These are phyloP conservation scores for Ctenomys sociabilis DNA, from an alignment of 2,113 vertebrate genomes.

Conservation along the genomic window DNA sequence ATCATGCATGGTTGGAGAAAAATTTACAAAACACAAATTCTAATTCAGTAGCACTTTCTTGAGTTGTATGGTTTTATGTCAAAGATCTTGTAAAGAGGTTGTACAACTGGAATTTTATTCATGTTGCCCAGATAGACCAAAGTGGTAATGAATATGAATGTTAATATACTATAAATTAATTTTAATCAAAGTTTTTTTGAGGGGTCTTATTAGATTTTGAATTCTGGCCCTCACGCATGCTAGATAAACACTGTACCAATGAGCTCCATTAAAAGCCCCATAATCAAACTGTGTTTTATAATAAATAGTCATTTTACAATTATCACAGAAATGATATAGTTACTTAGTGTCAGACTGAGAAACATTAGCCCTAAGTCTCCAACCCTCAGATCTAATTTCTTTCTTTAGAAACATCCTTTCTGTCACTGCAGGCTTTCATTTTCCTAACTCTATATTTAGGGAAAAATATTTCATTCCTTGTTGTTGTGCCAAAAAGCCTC, in stretches of 20 bases:
- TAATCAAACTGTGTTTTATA: background rate
- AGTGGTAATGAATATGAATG: background rate
- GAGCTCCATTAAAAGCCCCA: background rate
- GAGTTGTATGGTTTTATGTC: background rate
- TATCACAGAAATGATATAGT: background rate
- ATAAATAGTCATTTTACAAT: background rate
- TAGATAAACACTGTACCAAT: background rate
- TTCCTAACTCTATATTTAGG: background rate
- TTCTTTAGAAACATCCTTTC: background rate
- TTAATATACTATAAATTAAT: background rate
- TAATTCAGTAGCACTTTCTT: conserved; percentile 14
- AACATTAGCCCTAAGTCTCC: background rate
- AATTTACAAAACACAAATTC: conserved; percentile 11
- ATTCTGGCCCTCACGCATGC: background rate
- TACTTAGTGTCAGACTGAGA: background rate
- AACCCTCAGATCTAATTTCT: background rate
- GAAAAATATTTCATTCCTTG: background rate
- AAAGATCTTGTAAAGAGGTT: background rate
- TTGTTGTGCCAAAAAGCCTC: background rate
- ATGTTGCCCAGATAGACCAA: background rate
- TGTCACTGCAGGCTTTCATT: background rate
- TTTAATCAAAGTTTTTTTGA: background rate
- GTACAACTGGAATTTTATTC: background rate
- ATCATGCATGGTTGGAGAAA: background rate
- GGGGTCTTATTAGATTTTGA: background rate